Percentiles rank a stretch among this genome's conserved stretches.
phyloP scores from a whole-genome alignment of 1,140 invertebrate genomes.

The Papilio machaon region DNA sequence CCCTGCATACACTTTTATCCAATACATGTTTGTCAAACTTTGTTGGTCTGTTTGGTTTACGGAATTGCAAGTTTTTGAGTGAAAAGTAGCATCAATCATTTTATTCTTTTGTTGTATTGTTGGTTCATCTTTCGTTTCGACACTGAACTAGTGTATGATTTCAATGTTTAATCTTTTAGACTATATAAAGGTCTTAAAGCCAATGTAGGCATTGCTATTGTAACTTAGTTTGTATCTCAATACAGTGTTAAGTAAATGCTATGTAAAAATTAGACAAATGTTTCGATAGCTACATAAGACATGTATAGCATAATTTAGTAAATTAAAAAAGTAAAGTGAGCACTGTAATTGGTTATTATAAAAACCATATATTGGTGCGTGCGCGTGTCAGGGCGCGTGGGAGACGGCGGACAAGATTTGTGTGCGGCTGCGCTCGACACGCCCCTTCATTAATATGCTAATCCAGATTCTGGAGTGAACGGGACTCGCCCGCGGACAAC shows the following conservation, averaged over 20 bases:
- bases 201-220: constrained; percentile 2
- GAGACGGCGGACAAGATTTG: constrained; percentile 66
- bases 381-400: constrained; percentile 55
- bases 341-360: constrained; percentile 78
- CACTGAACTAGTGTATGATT: background rate
- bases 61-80: too few species aligned
- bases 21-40: background rate
- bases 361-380: constrained; percentile 71
- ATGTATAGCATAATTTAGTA: constrained; percentile 38
- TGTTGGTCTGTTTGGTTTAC: background rate
- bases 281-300: background rate
- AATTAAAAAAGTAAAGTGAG: constrained; percentile 48
- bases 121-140: too few species aligned
- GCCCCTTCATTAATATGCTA: constrained; percentile 80
- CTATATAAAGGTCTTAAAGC: background rate
- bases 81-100: too few species aligned
- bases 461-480: constrained; percentile 63
- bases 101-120: background rate
- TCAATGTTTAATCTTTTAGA: background rate
- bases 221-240: background rate
- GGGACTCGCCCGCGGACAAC: constrained; percentile 45
- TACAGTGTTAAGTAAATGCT: background rate
- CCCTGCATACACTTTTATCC: background rate
- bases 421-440: constrained; percentile 56
- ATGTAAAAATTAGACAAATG: background rate